Conservation (phyloP, 2,888 invertebrate species). For the Leptopilina drosophilae region DNA sequence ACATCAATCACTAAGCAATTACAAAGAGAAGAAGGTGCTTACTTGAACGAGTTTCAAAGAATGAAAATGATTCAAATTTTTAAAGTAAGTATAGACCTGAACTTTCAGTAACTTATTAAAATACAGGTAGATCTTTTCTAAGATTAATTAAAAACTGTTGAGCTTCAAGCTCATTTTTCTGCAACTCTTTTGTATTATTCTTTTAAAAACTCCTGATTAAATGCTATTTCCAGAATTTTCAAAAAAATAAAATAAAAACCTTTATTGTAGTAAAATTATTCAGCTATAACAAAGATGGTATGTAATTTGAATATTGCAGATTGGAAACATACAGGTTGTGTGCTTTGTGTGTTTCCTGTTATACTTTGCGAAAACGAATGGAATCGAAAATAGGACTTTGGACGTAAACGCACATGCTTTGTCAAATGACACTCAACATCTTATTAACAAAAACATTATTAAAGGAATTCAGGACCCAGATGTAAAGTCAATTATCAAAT, state of each 20-base stretch:
- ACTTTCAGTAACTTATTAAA: too few species aligned
- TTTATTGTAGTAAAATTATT: too few species aligned
- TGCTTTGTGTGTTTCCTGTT: background rate
- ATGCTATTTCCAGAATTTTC: too few species aligned
- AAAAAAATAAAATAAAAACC: too few species aligned
- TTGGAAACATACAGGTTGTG: background rate
- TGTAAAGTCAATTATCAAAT: conserved; percentile 61
- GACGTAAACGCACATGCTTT: background rate
- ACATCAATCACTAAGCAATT: background rate
- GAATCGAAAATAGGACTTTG: background rate
- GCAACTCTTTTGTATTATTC: too few species aligned
- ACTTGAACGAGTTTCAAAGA: background rate
- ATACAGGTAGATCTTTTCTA: too few species aligned
- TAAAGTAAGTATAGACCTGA: background rate
- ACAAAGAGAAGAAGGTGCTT: conserved; percentile 13
- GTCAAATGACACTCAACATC: conserved; percentile 6
- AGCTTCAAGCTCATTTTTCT: too few species aligned
- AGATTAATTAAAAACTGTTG: too few species aligned
- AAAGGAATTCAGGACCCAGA: conserved; percentile 60
- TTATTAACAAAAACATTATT: conserved; percentile 23
- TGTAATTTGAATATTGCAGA: background rate
- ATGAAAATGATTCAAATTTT: background rate
- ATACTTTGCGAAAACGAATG: background rate
- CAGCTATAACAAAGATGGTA: too few species aligned
- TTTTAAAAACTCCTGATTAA: too few species aligned